A percentile compares a stretch with the other conserved stretches of the same genome.
These are phyloP conservation scores for Colostygia pectinataria DNA, from an alignment of 2,888 invertebrate species.

Conservation along the genomic window DNA sequence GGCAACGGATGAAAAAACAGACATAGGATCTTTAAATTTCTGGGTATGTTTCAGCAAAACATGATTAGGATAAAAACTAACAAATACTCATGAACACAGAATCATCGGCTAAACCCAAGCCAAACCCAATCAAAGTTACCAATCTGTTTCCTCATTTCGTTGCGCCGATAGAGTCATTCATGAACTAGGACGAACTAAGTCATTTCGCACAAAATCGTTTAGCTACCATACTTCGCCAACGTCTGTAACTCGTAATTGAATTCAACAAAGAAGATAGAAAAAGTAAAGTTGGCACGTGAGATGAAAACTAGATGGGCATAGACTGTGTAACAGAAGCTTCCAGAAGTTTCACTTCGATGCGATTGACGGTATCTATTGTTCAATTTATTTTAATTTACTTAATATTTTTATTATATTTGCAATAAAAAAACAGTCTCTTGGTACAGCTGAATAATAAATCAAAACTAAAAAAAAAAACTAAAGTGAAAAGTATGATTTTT, in stretches of 20 bases:
- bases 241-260: conserved; percentile 69
- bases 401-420: too few species aligned
- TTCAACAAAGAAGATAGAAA: conserved; percentile 73
- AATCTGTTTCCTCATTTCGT: conserved; percentile 23
- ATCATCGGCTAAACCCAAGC: background rate
- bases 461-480: too few species aligned
- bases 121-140: conserved; percentile 5
- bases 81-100: background rate
- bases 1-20: too few species aligned
- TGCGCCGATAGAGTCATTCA: conserved; percentile 27
- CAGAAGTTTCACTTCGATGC: background rate
- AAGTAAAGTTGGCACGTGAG: conserved; percentile 74
- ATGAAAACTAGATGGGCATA: conserved; percentile 54
- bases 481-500: too few species aligned
- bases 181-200: conserved; percentile 40
- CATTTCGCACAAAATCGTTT: conserved; percentile 52
- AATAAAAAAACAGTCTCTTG: too few species aligned
- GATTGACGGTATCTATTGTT: background rate
- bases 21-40: too few species aligned
- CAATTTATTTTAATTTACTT: background rate
- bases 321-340: background rate
- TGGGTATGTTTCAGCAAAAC: too few species aligned
- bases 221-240: conserved; percentile 42
- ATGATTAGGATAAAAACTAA: background rate
- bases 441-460: too few species aligned